Percentiles rank a stretch among this genome's conserved stretches.
Evolutionary conservation across 2,113 vertebrate genomes (phyloP).

Genomic region (Carlito syrichta): DNA sequence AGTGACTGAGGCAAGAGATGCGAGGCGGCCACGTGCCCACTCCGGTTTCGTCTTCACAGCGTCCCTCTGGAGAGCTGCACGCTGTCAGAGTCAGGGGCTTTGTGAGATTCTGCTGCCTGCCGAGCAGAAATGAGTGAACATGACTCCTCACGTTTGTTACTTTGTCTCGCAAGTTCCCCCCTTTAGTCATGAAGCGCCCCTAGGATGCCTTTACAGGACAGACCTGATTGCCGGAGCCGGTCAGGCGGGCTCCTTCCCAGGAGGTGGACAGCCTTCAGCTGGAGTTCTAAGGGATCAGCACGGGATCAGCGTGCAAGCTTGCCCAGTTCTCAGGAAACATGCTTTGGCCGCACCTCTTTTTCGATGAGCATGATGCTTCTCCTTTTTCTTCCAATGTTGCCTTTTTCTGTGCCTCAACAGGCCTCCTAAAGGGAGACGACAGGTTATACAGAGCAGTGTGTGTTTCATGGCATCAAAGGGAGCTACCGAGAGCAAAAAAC

Average conservation of each 20-base stretch:
- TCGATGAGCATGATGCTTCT: not conserved
- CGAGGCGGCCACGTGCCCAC: not conserved
- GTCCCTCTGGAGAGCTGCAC: not conserved
- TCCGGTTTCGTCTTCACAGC: not conserved
- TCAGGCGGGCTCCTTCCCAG: not conserved
- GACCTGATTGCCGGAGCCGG: not conserved
- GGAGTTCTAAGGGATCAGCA: too few species aligned
- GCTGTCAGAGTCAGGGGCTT: too few species aligned
- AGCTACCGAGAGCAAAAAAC: not conserved
- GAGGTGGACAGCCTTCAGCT: not conserved
- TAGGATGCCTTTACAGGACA: not conserved
- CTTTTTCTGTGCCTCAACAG: not conserved
- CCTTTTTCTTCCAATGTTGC: not conserved
- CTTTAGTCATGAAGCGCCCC: not conserved
- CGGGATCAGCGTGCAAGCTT: not conserved
- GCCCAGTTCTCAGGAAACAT: not conserved
- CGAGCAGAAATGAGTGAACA: not conserved
- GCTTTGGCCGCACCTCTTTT: not conserved
- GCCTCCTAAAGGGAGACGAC: not conserved
- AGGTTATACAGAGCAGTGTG: not conserved
- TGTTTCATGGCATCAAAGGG: not conserved
- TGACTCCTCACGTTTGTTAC: not conserved
- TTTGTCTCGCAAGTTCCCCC: not conserved
- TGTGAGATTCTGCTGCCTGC: too few species aligned
- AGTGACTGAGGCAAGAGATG: not conserved